phyloP scores from a whole-genome alignment of 2,797 vertebrate genomes.

The Acestrorhynchus altus region DNA sequence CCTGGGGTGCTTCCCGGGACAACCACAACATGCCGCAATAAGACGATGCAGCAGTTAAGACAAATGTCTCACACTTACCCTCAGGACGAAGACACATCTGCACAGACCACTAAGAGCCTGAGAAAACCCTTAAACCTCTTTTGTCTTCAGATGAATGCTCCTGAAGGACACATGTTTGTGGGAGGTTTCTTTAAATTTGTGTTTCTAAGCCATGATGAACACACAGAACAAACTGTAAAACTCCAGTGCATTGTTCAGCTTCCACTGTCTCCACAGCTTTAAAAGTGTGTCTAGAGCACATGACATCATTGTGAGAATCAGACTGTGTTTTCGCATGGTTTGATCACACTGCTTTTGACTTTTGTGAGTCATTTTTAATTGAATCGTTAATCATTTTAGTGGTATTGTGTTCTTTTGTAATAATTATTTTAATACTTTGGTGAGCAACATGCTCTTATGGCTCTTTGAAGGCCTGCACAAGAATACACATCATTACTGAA shows the following conservation, averaged over 20 bases:
- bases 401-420: neutral
- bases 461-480: neutral
- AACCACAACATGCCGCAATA: constrained; percentile 47
- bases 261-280: neutral
- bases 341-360: constrained; percentile 53
- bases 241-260: neutral
- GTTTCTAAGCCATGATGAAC: neutral
- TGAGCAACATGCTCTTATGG: neutral
- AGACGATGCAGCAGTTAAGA: constrained; percentile 31
- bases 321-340: neutral
- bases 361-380: constrained; percentile 52
- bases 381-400: constrained; percentile 44
- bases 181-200: neutral
- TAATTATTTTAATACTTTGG: constrained; percentile 13
- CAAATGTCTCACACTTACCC: constrained; percentile 49
- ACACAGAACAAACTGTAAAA: neutral
- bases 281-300: neutral
- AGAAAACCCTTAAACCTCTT: constrained; percentile 38
- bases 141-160: constrained; percentile 19
- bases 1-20: constrained; percentile 53
- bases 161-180: constrained; percentile 34
- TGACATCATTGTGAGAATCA: neutral
- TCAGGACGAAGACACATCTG: constrained; percentile 50
- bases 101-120: constrained; percentile 30
- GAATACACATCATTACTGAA: neutral